A percentile compares a stretch with the other conserved stretches of the same genome.
Evolutionary conservation across 30 jellyfish, hydroid and myxozoan species (phyloP).

Genomic region (Rhopilema esculentum): DNA sequence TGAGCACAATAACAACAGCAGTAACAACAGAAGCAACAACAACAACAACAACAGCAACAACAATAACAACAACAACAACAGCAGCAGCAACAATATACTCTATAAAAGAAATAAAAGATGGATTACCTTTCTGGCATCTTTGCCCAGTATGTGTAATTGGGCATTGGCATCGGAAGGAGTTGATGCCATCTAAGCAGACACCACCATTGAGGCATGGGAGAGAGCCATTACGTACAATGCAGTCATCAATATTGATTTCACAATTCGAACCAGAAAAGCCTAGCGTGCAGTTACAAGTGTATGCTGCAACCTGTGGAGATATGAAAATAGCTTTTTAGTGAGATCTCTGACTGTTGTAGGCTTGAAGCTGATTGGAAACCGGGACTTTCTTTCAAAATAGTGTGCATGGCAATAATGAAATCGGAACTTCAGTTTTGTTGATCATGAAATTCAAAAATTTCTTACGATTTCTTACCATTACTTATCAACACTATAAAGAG

Average conservation of each 20-base stretch:
- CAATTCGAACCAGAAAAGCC: constrained; percentile 91
- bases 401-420: no score
- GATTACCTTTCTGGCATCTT: constrained; percentile 93
- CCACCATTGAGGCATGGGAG: constrained; percentile 87
- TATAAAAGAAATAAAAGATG: no score
- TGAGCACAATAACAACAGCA: no score
- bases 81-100: no score
- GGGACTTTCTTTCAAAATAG: no score
- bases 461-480: no score
- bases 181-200: constrained; percentile 72
- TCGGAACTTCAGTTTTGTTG: no score
- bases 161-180: constrained; percentile 74
- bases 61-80: not conserved
- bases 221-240: constrained; percentile 43
- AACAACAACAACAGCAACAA: not conserved
- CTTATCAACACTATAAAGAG: not conserved
- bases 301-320: constrained; percentile 71
- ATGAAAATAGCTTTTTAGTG: not conserved
- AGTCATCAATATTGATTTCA: constrained; percentile 90
- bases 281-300: constrained; percentile 75
- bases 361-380: no score
- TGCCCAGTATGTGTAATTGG: constrained; percentile 86
- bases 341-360: not conserved
- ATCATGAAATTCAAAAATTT: no score
- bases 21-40: no score